phyloP scores from a whole-genome alignment of 2,113 vertebrate genomes.

The Cepphus grylle region DNA sequence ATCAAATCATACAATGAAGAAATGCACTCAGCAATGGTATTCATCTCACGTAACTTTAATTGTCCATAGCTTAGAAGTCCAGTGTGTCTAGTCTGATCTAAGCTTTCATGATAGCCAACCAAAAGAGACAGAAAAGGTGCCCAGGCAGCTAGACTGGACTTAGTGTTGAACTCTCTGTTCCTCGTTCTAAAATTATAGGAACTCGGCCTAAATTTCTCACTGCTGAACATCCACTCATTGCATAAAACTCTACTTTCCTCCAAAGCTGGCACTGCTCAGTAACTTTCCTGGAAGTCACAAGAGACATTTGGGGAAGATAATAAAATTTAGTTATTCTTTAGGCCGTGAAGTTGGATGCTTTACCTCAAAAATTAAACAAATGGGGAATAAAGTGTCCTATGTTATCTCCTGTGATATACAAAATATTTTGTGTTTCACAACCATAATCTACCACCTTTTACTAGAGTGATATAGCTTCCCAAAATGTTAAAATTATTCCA shows the following conservation, averaged over 20 bases:
- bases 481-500: background rate
- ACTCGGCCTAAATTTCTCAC: fast-evolving
- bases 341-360: background rate
- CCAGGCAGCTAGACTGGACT: background rate
- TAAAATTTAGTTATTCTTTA: background rate
- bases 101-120: background rate
- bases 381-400: background rate
- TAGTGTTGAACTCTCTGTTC: background rate
- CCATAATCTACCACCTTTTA: background rate
- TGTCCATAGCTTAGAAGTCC: background rate
- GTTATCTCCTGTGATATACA: background rate
- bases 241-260: background rate
- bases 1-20: background rate
- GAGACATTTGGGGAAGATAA: background rate
- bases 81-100: background rate
- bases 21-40: background rate
- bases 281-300: background rate
- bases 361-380: background rate
- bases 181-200: background rate
- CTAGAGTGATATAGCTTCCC: background rate
- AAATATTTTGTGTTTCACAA: background rate
- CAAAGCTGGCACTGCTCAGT: background rate
- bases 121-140: background rate
- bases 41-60: background rate
- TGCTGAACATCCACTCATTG: background rate